A percentile compares a stretch with the other conserved stretches of the same genome.
These are phyloP conservation scores for Vulpes vulpes DNA, from an alignment of 2,113 vertebrate species.

Conservation along the genomic window DNA sequence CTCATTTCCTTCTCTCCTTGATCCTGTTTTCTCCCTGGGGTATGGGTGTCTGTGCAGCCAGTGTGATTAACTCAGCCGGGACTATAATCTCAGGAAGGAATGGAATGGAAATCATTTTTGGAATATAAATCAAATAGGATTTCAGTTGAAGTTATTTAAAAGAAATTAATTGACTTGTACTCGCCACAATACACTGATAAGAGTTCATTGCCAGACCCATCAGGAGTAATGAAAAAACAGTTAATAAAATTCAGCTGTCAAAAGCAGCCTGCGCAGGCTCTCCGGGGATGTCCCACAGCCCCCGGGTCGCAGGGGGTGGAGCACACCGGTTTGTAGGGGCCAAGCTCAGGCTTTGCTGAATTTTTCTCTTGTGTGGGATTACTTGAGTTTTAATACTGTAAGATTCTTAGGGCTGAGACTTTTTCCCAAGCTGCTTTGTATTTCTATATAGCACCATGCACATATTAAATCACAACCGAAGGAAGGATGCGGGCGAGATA, in stretches of 20 bases:
- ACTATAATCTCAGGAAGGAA: slow-evolving; percentile 69
- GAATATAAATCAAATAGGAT: slow-evolving; percentile 82
- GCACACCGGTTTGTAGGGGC: not conserved
- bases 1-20: slow-evolving; percentile 64
- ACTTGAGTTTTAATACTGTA: slow-evolving; percentile 66
- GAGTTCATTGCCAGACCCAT: slow-evolving; percentile 74
- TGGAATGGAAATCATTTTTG: slow-evolving; percentile 69
- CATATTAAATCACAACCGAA: slow-evolving; percentile 61
- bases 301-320: not conserved
- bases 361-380: slow-evolving; percentile 62
- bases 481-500: slow-evolving; percentile 60
- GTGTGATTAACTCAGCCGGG: slow-evolving; percentile 61
- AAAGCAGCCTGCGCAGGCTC: not conserved
- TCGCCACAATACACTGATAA: slow-evolving; percentile 78
- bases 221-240: slow-evolving; percentile 78
- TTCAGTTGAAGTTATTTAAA: slow-evolving; percentile 80
- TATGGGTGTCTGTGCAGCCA: slow-evolving; percentile 45
- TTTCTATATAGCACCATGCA: slow-evolving; percentile 39
- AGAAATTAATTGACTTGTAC: slow-evolving; percentile 84
- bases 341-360: not conserved
- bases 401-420: slow-evolving; percentile 73
- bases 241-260: slow-evolving; percentile 73
- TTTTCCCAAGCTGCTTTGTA: slow-evolving; percentile 76
- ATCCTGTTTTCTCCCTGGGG: slow-evolving; percentile 65
- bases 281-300: not conserved